Percentiles rank a stretch among this genome's conserved stretches.
These are phyloP conservation scores for Homarus americanus DNA, from an alignment of 1,140 invertebrate species.

Conservation along the genomic window DNA sequence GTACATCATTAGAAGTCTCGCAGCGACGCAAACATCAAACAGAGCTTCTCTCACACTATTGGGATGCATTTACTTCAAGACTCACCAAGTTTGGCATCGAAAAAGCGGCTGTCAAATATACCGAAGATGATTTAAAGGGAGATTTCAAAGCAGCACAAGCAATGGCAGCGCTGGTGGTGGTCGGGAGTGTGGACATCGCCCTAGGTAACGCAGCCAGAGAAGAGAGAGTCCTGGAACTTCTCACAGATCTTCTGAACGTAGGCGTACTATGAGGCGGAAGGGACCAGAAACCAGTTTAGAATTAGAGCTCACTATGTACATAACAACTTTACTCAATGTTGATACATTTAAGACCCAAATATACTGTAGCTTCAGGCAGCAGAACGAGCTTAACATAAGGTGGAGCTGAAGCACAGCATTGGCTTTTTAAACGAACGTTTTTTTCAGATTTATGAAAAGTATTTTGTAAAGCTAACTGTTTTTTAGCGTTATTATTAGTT, in stretches of 20 bases:
- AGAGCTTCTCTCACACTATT: constrained; percentile 45
- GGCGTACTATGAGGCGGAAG: constrained; percentile 45
- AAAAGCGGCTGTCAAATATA: constrained; percentile 37
- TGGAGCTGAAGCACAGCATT: background rate
- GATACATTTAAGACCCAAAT: background rate
- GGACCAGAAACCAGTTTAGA: background rate
- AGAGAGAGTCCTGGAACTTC: constrained; percentile 43
- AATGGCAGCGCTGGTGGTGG: constrained; percentile 56
- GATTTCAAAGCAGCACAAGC: constrained; percentile 49
- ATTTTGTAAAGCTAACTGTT: background rate
- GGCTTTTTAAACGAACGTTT: background rate
- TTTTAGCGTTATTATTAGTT: background rate
- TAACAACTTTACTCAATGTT: background rate
- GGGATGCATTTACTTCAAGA: constrained; percentile 53
- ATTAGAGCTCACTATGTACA: background rate
- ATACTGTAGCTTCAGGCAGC: background rate
- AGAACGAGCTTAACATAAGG: background rate
- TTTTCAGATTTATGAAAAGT: background rate
- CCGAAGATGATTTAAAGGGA: constrained; percentile 45
- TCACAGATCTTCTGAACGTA: constrained; percentile 46
- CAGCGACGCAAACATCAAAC: constrained; percentile 42
- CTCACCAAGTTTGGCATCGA: constrained; percentile 47
- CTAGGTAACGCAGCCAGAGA: constrained; percentile 49
- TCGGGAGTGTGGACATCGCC: constrained; percentile 61
- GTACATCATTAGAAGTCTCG: constrained; percentile 28